Conservation (phyloP, 2,113 vertebrate species). For the Nipponia nippon region DNA sequence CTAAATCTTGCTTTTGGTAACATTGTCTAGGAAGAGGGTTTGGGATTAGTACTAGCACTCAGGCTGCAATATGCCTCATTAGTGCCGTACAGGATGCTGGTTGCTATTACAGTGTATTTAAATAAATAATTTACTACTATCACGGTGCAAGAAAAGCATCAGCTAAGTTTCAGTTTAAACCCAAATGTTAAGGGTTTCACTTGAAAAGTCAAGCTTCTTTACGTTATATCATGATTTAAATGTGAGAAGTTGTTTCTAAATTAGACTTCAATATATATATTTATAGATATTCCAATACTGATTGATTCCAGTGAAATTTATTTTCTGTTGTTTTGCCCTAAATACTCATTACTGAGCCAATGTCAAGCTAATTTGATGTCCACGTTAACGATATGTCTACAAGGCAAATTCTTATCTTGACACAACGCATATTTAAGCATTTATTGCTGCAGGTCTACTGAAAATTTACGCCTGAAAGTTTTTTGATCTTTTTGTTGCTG, state of each 20-base stretch:
- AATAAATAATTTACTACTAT: background rate
- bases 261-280: background rate
- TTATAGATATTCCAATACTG: background rate
- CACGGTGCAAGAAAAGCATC: background rate
- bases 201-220: background rate
- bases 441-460: background rate
- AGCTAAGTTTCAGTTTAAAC: background rate
- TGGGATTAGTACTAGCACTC: background rate
- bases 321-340: background rate
- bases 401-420: background rate
- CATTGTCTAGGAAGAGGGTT: background rate
- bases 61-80: background rate
- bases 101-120: background rate
- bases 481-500: slow-evolving; percentile 49
- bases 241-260: background rate
- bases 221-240: background rate
- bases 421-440: background rate
- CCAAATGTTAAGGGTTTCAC: background rate
- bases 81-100: background rate
- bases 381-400: background rate
- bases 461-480: slow-evolving; percentile 11
- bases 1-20: background rate
- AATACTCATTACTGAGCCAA: slow-evolving; percentile 1
- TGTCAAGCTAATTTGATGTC: background rate
- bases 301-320: background rate